Evolutionary conservation across 2,888 invertebrate genomes (phyloP), one percentile per base, ranked within the genome.

Genomic region (Drosophila flavopinicola): DNA sequence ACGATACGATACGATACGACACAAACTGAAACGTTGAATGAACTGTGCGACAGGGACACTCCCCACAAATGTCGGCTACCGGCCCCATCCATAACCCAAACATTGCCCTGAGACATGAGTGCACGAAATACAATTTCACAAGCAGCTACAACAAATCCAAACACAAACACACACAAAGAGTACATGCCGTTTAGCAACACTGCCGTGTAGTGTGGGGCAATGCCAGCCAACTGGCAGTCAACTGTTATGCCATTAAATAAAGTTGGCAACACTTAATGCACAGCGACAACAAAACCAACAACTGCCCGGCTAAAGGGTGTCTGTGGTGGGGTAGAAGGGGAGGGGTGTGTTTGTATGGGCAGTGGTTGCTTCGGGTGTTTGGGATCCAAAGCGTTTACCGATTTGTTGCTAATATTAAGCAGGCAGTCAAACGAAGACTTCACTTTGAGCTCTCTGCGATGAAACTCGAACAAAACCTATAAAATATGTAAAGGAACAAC

Each of bases 181-280:
- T 33, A 53, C 58, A 65, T 33, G 63, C 75, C 67, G 76, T 76
- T 76, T 78, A 76, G 65, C 76, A 76, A 75, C 76, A 76, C 76
- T 72, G 67, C 6, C 2, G 15, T 23, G 74, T 52, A 54, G 78
- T 61, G 59, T 68, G 44, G 20, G 63, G 66, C 47, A 63, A 45
- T 57, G 56, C 41, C 39, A 73, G 69, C 77, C 84, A 84, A 79
- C 77, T 78, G 79, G 76, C 75, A 88, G 87, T 89, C 87, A 86
- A 88, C 88, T 87, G 78, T 88, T 80, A 87, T 84, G 82, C 84
- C 86, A 85, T 88, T 87, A 87, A 89, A 88, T 88, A 87, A 88
- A 88, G 87, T 88, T 88, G 88, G 88, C 88, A 88, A 88, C 89
- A 88, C 88, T 88, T 88, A 85, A 87, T 84, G 87, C 84, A 85